These are phyloP conservation scores for Tinamus major DNA, from an alignment of 2,797 vertebrate genomes.

Conservation along the genomic window DNA sequence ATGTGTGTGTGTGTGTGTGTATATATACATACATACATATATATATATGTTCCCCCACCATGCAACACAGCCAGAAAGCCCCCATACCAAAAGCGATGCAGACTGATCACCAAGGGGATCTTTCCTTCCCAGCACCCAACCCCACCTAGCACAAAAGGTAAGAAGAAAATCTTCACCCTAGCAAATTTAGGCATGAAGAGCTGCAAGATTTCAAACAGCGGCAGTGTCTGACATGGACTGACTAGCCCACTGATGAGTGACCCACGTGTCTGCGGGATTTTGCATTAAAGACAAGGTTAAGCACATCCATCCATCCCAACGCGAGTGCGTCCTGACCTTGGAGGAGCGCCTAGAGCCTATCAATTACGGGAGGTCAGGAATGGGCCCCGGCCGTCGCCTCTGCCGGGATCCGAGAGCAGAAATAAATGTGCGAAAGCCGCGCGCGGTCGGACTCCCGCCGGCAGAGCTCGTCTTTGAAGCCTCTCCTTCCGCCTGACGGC, in stretches of 20 bases:
- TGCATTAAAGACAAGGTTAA: background rate
- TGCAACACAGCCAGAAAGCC: no score
- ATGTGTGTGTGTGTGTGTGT: no score
- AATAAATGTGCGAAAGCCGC: background rate
- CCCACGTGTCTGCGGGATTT: background rate
- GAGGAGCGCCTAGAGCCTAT: background rate
- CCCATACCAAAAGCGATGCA: no score
- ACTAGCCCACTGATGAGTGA: background rate
- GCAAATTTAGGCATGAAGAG: rapidly evolving
- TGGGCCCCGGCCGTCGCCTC: background rate
- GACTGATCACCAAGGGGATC: no score
- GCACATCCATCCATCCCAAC: background rate
- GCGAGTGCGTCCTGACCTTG: rapidly evolving
- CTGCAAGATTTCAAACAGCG: background rate
- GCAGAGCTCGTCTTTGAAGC: background rate
- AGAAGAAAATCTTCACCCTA: background rate
- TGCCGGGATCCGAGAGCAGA: rapidly evolving
- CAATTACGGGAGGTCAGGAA: background rate
- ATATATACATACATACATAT: no score
- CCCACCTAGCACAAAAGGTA: background rate
- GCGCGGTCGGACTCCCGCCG: rapidly evolving
- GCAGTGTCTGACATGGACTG: background rate
- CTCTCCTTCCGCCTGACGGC: background rate
- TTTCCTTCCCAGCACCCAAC: no score
- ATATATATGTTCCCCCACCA: no score